phyloP scores from a whole-genome alignment of 2,797 vertebrate species.

The Poeciliopsis gracilis region DNA sequence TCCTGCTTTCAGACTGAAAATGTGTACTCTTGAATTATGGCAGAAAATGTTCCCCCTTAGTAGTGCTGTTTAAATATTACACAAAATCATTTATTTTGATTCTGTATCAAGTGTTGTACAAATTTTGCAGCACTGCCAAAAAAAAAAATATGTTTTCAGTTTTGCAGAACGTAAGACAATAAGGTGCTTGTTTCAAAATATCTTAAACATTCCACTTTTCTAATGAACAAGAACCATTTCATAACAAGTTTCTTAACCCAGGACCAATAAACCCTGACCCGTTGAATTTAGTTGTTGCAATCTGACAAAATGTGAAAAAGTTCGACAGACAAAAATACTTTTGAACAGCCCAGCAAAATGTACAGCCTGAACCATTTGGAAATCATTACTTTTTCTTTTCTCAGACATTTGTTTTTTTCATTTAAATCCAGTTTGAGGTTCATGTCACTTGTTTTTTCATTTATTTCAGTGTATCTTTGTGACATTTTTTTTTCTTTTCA shows the following conservation, averaged over 20 bases:
- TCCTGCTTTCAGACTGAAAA: no score
- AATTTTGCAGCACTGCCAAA: not conserved
- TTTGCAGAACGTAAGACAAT: not conserved
- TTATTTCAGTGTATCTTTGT: no score
- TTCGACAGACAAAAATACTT: not conserved
- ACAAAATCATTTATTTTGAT: not conserved
- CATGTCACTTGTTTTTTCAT: not conserved
- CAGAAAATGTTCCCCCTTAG: not conserved
- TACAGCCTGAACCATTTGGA: not conserved
- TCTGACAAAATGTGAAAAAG: not conserved
- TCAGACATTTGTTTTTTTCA: not conserved
- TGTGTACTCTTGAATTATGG: no score
- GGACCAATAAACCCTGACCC: not conserved
- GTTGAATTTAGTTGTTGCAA: not conserved
- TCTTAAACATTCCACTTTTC: not conserved
- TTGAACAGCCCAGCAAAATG: not conserved
- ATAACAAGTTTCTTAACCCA: not conserved
- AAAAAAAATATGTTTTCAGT: not conserved
- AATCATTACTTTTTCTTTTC: not conserved
- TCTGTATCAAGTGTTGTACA: not conserved
- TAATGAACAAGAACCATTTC: not conserved
- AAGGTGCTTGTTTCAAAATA: not conserved
- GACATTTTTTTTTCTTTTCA: constrained; percentile 24
- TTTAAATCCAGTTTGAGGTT: not conserved
- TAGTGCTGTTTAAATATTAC: not conserved